A percentile compares a stretch with the other conserved stretches of the same genome.
These are phyloP conservation scores for Spodoptera frugiperda DNA, from an alignment of 1,140 invertebrate genomes.

Conservation along the genomic window DNA sequence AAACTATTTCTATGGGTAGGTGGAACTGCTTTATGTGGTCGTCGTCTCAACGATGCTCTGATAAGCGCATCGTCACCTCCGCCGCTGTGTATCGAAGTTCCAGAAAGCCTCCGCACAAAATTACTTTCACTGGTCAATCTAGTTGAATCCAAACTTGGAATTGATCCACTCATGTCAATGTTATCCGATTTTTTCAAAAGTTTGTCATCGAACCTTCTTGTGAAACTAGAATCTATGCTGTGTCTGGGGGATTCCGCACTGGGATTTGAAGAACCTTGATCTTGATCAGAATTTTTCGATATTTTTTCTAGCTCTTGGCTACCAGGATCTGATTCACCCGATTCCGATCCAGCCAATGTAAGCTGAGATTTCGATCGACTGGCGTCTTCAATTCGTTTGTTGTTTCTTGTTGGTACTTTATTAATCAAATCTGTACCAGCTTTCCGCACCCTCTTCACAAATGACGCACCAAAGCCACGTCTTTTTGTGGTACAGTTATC, in stretches of 20 bases:
- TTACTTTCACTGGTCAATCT: conserved; percentile 69
- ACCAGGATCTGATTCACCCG: conserved; percentile 92
- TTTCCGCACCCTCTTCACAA: conserved; percentile 93
- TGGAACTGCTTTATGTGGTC: conserved; percentile 80
- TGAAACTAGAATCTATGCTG: conserved; percentile 90
- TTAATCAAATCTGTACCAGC: conserved; percentile 95
- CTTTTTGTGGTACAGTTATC: conserved; percentile 93
- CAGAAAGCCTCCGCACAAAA: conserved; percentile 79
- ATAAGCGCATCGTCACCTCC: conserved; percentile 85
- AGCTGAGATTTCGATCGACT: conserved; percentile 87
- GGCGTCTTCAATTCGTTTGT: conserved; percentile 92
- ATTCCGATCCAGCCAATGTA: conserved; percentile 88
- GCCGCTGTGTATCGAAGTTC: conserved; percentile 80
- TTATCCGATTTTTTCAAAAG: conserved; percentile 84
- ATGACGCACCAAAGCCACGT: conserved; percentile 93
- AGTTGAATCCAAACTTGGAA: conserved; percentile 78
- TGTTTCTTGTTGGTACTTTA: conserved; percentile 90
- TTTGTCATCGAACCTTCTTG: conserved; percentile 87
- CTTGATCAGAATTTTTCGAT: conserved; percentile 84
- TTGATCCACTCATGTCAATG: conserved; percentile 78
- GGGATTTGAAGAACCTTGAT: conserved; percentile 81
- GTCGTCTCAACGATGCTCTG: conserved; percentile 79
- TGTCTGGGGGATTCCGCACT: conserved; percentile 81
- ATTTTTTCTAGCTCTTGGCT: conserved; percentile 87
- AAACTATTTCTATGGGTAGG: conserved; percentile 84